Evolutionary conservation across 1,140 invertebrate genomes (phyloP).

Genomic region (Hypothenemus hampei): DNA sequence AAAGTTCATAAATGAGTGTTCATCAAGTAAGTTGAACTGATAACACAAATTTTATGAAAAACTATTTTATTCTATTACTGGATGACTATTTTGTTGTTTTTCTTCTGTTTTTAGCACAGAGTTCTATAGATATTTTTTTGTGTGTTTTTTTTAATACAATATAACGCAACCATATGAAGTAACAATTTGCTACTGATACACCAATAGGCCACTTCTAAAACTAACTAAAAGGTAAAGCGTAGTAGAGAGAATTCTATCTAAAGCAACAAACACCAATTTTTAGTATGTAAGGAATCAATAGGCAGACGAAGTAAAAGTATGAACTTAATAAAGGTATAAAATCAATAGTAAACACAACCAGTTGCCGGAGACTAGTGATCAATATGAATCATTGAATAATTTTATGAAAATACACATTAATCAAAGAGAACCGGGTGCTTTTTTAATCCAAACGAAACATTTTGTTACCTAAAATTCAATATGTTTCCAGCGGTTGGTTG

Average conservation of each 20-base stretch:
- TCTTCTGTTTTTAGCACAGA: not conserved
- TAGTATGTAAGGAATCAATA: no score
- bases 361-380: no score
- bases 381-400: no score
- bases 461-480: no score
- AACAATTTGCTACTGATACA: not conserved
- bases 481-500: no score
- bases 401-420: no score
- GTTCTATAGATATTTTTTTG: not conserved
- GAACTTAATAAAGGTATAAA: no score
- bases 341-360: no score
- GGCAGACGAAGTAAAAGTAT: no score
- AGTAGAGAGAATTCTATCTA: conserved; percentile 16
- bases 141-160: not conserved
- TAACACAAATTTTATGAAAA: not conserved
- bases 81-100: not conserved
- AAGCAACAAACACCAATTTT: no score
- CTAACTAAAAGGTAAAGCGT: conserved; percentile 13
- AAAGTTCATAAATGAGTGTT: not conserved
- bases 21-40: not conserved
- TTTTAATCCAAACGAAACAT: no score
- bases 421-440: no score
- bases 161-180: not conserved
- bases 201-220: not conserved
- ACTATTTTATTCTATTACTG: not conserved